phyloP scores from a whole-genome alignment of 2,113 vertebrate genomes.

The Sciurus niger region DNA sequence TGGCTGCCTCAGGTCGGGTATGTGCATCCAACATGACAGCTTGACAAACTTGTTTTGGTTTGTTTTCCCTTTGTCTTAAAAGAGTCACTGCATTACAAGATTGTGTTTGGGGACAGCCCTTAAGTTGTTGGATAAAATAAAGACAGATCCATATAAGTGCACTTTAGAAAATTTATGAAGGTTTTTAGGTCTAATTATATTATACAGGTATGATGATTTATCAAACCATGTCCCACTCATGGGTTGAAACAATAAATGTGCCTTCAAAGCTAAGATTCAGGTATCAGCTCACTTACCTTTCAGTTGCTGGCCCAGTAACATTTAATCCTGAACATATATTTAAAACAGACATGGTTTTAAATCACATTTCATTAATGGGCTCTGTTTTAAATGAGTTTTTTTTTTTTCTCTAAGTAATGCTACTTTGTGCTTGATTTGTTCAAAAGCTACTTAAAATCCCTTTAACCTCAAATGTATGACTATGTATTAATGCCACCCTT shows the following conservation, averaged over 20 bases:
- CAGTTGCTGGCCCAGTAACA: constrained; percentile 61
- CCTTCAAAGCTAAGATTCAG: constrained; percentile 60
- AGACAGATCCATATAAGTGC: constrained; percentile 45
- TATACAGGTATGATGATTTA: constrained; percentile 43
- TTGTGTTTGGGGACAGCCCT: neutral
- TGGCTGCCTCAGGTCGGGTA: neutral
- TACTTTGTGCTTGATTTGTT: constrained; percentile 69
- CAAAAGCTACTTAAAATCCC: constrained; percentile 72
- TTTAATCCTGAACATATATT: constrained; percentile 74
- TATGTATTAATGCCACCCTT: constrained; percentile 62
- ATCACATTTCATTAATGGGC: constrained; percentile 70
- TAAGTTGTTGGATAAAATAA: constrained; percentile 33
- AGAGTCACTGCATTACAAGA: neutral
- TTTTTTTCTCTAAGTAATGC: constrained; percentile 68
- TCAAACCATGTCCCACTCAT: constrained; percentile 34
- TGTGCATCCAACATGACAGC: neutral
- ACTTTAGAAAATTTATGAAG: constrained; percentile 58
- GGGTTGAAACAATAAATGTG: constrained; percentile 67
- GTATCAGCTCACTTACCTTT: constrained; percentile 68
- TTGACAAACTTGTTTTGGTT: neutral
- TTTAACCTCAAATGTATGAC: constrained; percentile 58
- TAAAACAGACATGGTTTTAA: constrained; percentile 78
- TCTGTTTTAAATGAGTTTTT: constrained; percentile 75
- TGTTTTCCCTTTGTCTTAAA: constrained; percentile 3
- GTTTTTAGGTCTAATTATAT: constrained; percentile 37